phyloP scores from a whole-genome alignment of 92 coral and sea anemone species.

The Palythoa heliodiscus region DNA sequence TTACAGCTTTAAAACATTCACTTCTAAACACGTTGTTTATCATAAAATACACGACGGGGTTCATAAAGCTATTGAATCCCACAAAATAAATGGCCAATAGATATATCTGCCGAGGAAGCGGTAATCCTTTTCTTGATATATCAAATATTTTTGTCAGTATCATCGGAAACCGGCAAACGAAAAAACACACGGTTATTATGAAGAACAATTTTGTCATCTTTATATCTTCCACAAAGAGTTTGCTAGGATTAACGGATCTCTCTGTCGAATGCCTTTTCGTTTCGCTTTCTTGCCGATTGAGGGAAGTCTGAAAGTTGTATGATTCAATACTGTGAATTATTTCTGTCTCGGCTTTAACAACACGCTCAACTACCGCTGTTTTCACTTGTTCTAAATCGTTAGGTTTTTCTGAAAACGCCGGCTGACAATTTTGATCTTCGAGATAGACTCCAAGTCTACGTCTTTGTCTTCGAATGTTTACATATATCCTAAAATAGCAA shows the following conservation, averaged over 20 bases:
- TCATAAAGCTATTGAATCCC: slow-evolving; percentile 64
- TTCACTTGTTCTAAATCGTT: neutral
- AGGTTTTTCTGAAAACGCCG: neutral
- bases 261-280: neutral
- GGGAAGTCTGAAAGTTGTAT: neutral
- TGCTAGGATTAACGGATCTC: neutral
- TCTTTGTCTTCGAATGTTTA: neutral
- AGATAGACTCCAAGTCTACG: slow-evolving; percentile 25
- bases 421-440: neutral
- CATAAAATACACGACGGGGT: slow-evolving; percentile 74
- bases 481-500: slow-evolving; percentile 24
- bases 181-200: neutral
- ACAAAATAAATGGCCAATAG: slow-evolving; percentile 64
- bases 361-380: neutral
- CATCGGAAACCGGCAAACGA: slow-evolving; percentile 7
- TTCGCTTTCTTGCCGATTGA: neutral
- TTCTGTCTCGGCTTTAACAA: neutral
- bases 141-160: slow-evolving; percentile 37
- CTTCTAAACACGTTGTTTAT: slow-evolving; percentile 68
- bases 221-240: neutral
- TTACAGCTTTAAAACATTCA: slow-evolving; percentile 54
- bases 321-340: neutral
- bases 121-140: slow-evolving; percentile 50
- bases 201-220: slow-evolving; percentile 27
- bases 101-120: slow-evolving; percentile 77